A percentile compares a stretch with the other conserved stretches of the same genome.
Evolutionary conservation across 2,113 vertebrate species (phyloP).

Genomic region (Genyomyrus donnyi): DNA sequence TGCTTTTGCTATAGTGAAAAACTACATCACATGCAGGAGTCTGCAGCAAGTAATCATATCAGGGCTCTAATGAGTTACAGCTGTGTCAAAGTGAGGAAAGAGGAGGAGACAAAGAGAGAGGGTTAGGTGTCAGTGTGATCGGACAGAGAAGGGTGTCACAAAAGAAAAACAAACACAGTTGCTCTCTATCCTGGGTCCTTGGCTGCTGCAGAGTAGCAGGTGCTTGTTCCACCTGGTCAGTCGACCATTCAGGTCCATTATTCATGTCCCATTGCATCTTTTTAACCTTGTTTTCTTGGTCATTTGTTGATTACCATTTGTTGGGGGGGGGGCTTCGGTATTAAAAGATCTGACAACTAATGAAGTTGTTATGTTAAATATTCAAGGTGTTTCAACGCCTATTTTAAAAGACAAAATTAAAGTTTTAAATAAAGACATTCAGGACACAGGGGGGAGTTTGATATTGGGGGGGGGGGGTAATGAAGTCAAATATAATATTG

Average conservation of each 20-base stretch:
- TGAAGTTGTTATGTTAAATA: too few species aligned
- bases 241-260: neutral
- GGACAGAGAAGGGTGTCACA: neutral
- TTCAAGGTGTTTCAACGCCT: too few species aligned
- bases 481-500: too few species aligned
- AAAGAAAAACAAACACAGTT: neutral
- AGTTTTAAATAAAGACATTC: too few species aligned
- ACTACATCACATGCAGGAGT: slow-evolving; percentile 47
- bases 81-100: slow-evolving; percentile 31
- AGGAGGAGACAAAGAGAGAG: neutral
- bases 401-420: too few species aligned
- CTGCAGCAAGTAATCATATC: slow-evolving; percentile 52
- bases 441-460: too few species aligned
- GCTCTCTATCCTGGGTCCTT: neutral
- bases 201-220: neutral
- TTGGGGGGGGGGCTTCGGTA: too few species aligned
- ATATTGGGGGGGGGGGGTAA: too few species aligned
- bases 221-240: too few species aligned
- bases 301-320: neutral
- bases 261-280: neutral
- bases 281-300: neutral
- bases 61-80: slow-evolving; percentile 57
- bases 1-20: slow-evolving; percentile 48
- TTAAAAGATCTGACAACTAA: too few species aligned
- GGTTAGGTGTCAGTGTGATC: slow-evolving; percentile 45